Percentiles rank a stretch among this genome's conserved stretches.
phyloP scores from a whole-genome alignment of 2,888 invertebrate species.

The Pristionchus japonicus region DNA sequence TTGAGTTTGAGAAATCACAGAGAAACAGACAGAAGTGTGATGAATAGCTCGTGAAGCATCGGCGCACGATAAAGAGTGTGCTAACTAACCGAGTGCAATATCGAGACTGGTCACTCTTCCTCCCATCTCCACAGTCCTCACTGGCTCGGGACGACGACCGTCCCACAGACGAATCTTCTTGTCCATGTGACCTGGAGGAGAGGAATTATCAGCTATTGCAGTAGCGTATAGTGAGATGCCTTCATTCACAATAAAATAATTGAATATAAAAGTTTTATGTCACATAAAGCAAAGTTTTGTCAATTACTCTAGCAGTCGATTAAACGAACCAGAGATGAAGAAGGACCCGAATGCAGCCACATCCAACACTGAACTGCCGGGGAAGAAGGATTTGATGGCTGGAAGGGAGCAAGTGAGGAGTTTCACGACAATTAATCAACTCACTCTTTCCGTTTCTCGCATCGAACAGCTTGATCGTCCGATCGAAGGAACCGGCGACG shows the following conservation, averaged over 20 bases:
- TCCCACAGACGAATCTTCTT: slow-evolving; percentile 97
- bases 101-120: slow-evolving; percentile 88
- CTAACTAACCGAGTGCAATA: slow-evolving; percentile 51
- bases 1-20: no score
- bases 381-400: slow-evolving; percentile 67
- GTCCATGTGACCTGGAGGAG: slow-evolving; percentile 97
- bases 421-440: neutral
- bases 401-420: neutral
- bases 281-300: no score
- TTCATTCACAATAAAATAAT: neutral
- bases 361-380: slow-evolving; percentile 68
- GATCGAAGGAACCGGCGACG: slow-evolving; percentile 96
- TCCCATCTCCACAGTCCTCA: slow-evolving; percentile 87
- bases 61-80: neutral
- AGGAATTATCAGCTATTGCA: neutral
- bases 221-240: neutral
- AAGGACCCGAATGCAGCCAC: slow-evolving; percentile 81
- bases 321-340: slow-evolving; percentile 86
- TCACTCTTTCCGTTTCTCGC: slow-evolving; percentile 89
- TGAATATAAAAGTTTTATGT: neutral
- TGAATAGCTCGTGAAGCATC: no score
- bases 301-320: no score
- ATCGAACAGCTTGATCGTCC: slow-evolving; percentile 99
- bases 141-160: slow-evolving; percentile 84
- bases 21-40: no score